phyloP scores from a whole-genome alignment of 2,888 invertebrate species.

The Temnothorax unifasciatus region DNA sequence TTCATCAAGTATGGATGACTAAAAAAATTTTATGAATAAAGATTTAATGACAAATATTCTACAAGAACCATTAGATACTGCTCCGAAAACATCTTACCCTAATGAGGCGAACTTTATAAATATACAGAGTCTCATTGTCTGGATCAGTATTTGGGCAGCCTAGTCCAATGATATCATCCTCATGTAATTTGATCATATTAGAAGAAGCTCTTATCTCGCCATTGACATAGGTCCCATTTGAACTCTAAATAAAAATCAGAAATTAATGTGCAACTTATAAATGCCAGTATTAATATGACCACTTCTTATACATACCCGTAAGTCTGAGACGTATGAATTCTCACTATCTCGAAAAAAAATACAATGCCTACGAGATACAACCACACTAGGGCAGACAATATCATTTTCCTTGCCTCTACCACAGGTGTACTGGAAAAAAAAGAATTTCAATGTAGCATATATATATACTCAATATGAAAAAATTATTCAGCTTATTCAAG shows the following conservation, averaged over 20 bases:
- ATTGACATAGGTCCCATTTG: constrained; percentile 89
- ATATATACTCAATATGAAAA: background rate
- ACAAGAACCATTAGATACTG: background rate
- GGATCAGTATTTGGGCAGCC: constrained; percentile 80
- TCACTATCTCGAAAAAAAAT: constrained; percentile 70
- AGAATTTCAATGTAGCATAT: background rate
- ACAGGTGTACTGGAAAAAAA: constrained; percentile 78
- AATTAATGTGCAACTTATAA: background rate
- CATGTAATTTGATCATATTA: constrained; percentile 83
- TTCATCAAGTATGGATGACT: background rate
- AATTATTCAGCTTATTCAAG: background rate
- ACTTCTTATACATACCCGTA: constrained; percentile 69
- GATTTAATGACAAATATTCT: background rate
- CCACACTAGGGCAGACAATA: constrained; percentile 76
- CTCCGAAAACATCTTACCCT: constrained; percentile 44
- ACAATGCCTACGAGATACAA: constrained; percentile 81
- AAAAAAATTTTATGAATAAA: constrained; percentile 13
- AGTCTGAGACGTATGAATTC: constrained; percentile 78
- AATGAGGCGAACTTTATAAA: constrained; percentile 62
- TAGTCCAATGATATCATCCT: constrained; percentile 88
- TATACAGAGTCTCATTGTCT: constrained; percentile 43
- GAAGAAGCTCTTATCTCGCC: constrained; percentile 84
- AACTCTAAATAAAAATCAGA: constrained; percentile 86
- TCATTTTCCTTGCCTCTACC: constrained; percentile 79
- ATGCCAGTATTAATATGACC: background rate